phyloP scores from a whole-genome alignment of 2,113 vertebrate genomes.

The Phalacrocorax carbo region DNA sequence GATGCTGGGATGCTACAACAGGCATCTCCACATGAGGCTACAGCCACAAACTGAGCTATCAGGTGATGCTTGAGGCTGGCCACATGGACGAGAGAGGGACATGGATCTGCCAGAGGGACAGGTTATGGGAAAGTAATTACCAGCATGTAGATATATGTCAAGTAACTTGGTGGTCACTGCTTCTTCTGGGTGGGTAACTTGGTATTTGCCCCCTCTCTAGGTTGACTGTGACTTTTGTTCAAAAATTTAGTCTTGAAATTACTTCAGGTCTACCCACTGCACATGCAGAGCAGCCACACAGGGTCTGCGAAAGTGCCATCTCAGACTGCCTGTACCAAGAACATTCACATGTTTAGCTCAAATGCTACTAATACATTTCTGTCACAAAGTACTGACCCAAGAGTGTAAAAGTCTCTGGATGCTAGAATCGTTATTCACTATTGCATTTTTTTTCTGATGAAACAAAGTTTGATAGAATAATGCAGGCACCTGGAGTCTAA shows the following conservation, averaged over 20 bases:
- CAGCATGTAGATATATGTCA: neutral
- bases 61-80: neutral
- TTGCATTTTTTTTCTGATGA: neutral
- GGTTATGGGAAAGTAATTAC: neutral
- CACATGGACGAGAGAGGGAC: neutral
- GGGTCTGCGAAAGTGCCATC: neutral
- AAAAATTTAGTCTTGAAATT: neutral
- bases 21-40: neutral
- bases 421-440: neutral
- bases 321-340: neutral
- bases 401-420: neutral
- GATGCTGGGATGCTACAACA: fast-evolving
- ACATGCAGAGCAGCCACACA: neutral
- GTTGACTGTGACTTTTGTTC: neutral
- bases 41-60: neutral
- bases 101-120: neutral
- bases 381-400: neutral
- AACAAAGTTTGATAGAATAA: neutral
- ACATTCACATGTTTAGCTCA: neutral
- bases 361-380: neutral
- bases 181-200: neutral
- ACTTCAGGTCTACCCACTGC: neutral
- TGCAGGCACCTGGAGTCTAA: neutral
- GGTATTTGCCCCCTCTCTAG: neutral
- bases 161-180: neutral